Base-by-base conservation (phyloP, 1,140 invertebrate species). In the Drosophila santomea region DNA sequence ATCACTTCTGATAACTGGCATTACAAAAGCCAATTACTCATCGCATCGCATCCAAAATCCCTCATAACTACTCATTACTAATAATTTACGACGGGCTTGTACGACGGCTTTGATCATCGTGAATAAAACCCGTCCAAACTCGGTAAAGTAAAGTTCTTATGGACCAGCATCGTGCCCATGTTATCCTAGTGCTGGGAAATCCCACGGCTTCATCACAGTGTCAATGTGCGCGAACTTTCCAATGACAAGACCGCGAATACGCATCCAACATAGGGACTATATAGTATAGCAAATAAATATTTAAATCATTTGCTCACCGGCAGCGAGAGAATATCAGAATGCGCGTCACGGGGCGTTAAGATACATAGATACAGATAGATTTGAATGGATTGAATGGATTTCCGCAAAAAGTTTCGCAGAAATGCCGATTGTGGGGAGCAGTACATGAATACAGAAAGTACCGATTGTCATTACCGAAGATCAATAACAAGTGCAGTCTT, bases 401-500 rank as follows among this genome's bases (percentile, higher is more conserved):
- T 74, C 73, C 73, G 48, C 20, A n/a, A 25, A 14, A 52, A 4
- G 28, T 32, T 74, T 74, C 71, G 43, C 10, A 72, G 67, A 72
- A 72, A 72, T 25, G 25, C n/a, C 17, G 35, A 14, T 15, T 12
- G 36, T 17, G 15, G 10, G 41, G 47, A 38, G 35, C n/a, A 57
- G n/a, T 17, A 54, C 20, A 45, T 20, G 23, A 63, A 6, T n/a
- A 35, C 56, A 66, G 64, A 51, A 61, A 68, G 74, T 76, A 69
- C 51, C 51, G 52, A 57, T 71, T 43, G 2, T 17, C 20, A 20
- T 1, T 20, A 20, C 1, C 0, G 6, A 14, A 51, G 47, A 68
- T 52, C 62, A 71, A 71, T 71, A 71, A 71, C 67, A 71, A 71
- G 44, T 71, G 61, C 72, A 67, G 60, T 43, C 11, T 41, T n/a